Evolutionary conservation across 2,888 invertebrate species (phyloP).

Genomic region (Danaus chrysippus): DNA sequence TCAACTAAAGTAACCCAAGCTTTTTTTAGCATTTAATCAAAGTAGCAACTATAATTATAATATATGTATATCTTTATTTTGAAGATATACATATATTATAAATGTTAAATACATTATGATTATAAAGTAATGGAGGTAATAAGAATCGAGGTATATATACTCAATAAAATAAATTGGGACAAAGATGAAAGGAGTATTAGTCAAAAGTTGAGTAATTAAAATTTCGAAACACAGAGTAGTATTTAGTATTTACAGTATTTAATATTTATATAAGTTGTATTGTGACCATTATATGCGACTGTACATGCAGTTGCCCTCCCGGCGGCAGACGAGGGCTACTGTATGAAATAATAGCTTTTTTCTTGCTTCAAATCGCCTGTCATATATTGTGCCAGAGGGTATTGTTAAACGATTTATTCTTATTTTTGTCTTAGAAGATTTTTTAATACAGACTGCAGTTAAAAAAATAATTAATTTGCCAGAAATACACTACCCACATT

Average conservation of each 20-base stretch:
- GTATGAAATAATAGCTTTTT: slow-evolving; percentile 71
- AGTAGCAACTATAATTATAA: too few species aligned
- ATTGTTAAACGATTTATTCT: slow-evolving; percentile 15
- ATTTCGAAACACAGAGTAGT: neutral
- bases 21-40: too few species aligned
- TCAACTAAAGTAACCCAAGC: too few species aligned
- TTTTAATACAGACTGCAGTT: slow-evolving; percentile 11
- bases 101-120: too few species aligned
- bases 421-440: slow-evolving; percentile 12
- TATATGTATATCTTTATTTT: too few species aligned
- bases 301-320: slow-evolving; percentile 43
- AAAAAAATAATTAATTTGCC: neutral
- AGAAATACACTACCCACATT: neutral
- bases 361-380: slow-evolving; percentile 55
- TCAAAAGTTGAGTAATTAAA: too few species aligned
- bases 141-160: too few species aligned
- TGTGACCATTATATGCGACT: slow-evolving; percentile 37
- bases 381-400: slow-evolving; percentile 49
- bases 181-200: too few species aligned
- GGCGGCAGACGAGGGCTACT: slow-evolving; percentile 55
- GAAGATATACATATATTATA: too few species aligned
- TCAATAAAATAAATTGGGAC: too few species aligned
- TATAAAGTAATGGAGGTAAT: too few species aligned
- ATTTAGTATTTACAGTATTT: neutral
- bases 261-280: neutral